Evolutionary conservation across 2,888 invertebrate species (phyloP), one percentile per base, ranked within the genome.

Genomic region (Drosophila macrothrix): DNA sequence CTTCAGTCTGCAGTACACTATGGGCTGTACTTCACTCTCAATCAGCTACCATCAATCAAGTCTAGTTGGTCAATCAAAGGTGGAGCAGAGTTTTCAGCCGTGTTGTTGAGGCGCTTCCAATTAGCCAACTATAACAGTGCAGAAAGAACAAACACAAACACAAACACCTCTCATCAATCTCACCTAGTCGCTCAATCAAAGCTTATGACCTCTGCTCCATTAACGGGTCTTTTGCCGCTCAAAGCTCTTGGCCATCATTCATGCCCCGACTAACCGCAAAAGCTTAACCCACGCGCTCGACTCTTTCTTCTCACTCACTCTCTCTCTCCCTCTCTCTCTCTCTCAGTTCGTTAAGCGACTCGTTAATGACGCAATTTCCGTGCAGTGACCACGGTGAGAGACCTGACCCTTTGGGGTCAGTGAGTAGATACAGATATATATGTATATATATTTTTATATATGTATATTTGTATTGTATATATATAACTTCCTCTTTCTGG

Each of bases 291-390:
- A 56, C 75, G 60, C 67, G 49, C 58, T 58, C 41, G 0, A 58
- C 29, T 39, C 41, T 41, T 28, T 52, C 2, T 46, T 22, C 2
- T 16, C 3, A 1, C n/a, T 43, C 0, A n/a, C 41, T n/a, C 5
- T n/a, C 12, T 19, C 4, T 39, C 37, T 53, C 9, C 19, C 19
- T 19, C 9, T 39, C 19, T 19, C 39, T 9, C 46, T n/a, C 41
- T 22, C 46, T 25, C 46, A 55, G 68, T 61, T 64, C 65, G 67
- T 83, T 80, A 80, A 90, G 85, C 83, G 83, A 56, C 85, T 76
- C 76, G 90, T 83, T 85, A 90, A 85, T 90, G 85, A 85, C 90
- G 85, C 90, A 76, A 85, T 90, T 85, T 90, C 88, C 90, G 85
- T 73, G 72, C 78, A 71, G 72, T 67, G 78, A 64, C 68, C 80